These are phyloP conservation scores for Oceanodroma leucorhoa DNA, from an alignment of 2,797 vertebrate genomes.

Conservation along the genomic window DNA sequence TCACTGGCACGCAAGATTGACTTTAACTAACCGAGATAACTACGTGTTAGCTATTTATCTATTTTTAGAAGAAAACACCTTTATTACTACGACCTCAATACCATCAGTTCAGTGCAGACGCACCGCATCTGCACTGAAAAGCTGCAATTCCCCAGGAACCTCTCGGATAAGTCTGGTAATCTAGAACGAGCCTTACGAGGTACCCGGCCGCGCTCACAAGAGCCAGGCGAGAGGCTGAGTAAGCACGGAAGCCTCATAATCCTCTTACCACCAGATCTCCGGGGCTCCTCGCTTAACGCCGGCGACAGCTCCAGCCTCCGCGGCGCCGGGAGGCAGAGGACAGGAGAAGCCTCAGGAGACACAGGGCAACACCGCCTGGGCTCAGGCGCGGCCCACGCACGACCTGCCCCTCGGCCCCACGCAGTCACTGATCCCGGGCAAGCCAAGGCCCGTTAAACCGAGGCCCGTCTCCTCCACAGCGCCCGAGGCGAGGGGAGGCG, in stretches of 20 bases:
- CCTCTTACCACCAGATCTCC: not conserved
- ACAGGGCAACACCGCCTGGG: fast-evolving
- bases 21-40: not conserved
- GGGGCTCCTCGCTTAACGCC: not conserved
- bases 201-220: fast-evolving
- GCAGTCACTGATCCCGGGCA: not conserved
- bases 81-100: fast-evolving
- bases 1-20: fast-evolving
- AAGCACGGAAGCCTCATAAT: fast-evolving
- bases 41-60: fast-evolving
- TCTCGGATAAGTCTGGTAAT: fast-evolving
- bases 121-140: fast-evolving
- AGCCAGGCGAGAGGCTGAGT: fast-evolving
- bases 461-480: not conserved
- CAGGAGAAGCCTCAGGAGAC: not conserved
- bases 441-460: not conserved
- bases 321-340: not conserved
- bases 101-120: not conserved
- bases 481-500: not conserved
- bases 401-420: not conserved
- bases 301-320: fast-evolving
- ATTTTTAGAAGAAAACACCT: not conserved
- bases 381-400: fast-evolving
- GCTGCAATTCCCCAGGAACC: fast-evolving
- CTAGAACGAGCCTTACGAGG: fast-evolving